Evolutionary conservation across 2,888 invertebrate species (phyloP).

Genomic region (Microctonus brassicae): DNA sequence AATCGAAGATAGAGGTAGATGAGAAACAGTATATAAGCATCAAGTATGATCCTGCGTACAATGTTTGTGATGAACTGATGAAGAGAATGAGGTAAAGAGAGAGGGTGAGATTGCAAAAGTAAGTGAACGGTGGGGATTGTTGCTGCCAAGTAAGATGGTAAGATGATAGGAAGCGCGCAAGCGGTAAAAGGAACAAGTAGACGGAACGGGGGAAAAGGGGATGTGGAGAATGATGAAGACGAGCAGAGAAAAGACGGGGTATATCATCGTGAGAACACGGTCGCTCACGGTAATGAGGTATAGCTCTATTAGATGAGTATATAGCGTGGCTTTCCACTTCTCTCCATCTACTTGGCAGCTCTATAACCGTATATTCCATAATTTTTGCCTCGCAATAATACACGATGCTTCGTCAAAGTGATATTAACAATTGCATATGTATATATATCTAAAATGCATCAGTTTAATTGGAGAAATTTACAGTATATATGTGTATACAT

Average conservation of each 20-base stretch:
- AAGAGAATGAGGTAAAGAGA: constrained; percentile 11
- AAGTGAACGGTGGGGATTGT: not conserved
- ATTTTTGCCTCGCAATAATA: not conserved
- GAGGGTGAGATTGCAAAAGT: no score
- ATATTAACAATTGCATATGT: constrained; percentile 4
- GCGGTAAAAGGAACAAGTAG: no score
- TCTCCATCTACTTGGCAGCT: constrained; percentile 2
- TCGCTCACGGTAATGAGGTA: constrained; percentile 57
- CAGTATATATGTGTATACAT: no score
- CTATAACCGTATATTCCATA: constrained; percentile 10
- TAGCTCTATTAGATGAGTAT: constrained; percentile 56
- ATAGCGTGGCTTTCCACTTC: constrained; percentile 30
- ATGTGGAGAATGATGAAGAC: constrained; percentile 45
- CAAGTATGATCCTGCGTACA: not conserved
- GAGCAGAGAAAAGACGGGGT: constrained; percentile 43
- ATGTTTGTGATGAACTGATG: constrained; percentile 2
- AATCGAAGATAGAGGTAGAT: not conserved
- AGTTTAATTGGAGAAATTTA: not conserved
- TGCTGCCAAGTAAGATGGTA: constrained; percentile 35
- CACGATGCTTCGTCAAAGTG: constrained; percentile 4
- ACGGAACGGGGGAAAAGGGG: constrained; percentile 11
- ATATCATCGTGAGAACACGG: constrained; percentile 58
- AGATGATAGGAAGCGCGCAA: constrained; percentile 27
- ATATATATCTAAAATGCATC: not conserved
- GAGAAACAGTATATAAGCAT: constrained; percentile 20